phyloP scores from a whole-genome alignment of 2,797 vertebrate genomes.

The Galagoides demidoff region DNA sequence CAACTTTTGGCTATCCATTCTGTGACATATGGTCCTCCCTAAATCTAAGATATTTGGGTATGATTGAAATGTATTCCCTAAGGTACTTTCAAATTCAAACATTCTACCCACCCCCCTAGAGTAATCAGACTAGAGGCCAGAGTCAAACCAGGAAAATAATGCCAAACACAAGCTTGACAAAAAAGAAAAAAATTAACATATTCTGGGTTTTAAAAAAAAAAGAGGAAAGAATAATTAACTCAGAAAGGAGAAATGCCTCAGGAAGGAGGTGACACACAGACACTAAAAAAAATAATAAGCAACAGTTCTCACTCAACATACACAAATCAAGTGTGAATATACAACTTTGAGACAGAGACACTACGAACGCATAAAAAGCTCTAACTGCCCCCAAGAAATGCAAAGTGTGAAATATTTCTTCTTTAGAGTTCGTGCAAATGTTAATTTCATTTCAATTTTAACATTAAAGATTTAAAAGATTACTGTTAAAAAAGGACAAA shows the following conservation, averaged over 20 bases:
- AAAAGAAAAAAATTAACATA: constrained; percentile 31
- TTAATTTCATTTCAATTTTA: constrained; percentile 19
- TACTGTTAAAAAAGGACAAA: background rate
- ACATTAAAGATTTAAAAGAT: constrained; percentile 26
- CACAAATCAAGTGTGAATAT: background rate
- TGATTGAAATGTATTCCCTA: background rate
- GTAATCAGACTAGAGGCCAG: constrained; percentile 21
- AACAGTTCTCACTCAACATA: background rate
- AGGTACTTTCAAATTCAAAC: constrained; percentile 46
- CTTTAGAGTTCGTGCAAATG: background rate
- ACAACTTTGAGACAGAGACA: background rate
- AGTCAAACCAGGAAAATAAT: constrained; percentile 25
- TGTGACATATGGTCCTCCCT: background rate
- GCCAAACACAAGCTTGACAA: background rate
- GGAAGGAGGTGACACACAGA: background rate
- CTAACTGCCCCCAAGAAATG: background rate
- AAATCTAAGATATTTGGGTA: background rate
- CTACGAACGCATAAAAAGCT: background rate
- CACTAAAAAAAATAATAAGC: constrained; percentile 28
- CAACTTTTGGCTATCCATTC: background rate
- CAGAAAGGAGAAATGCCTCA: constrained; percentile 13
- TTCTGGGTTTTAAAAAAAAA: background rate
- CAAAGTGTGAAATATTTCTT: background rate
- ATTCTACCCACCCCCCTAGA: background rate
- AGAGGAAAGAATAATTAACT: constrained; percentile 43